These are phyloP conservation scores for Uria lomvia DNA, from an alignment of 2,113 vertebrate genomes.

Conservation along the genomic window DNA sequence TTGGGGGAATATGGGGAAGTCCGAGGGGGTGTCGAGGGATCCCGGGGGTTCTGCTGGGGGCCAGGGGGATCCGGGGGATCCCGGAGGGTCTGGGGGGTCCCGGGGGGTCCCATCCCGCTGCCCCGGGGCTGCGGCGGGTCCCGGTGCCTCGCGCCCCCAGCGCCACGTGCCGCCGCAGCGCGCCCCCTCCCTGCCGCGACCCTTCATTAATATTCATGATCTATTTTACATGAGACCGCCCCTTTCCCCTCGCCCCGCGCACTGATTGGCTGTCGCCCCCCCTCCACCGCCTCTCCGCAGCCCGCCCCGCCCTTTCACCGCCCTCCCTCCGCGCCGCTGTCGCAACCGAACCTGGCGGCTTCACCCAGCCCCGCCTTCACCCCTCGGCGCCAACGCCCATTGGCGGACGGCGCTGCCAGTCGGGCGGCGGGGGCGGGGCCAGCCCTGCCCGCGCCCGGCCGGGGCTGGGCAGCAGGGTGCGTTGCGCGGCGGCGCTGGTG, in stretches of 20 bases:
- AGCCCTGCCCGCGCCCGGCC: neutral
- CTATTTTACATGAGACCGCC: accelerated
- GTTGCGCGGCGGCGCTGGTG: slow-evolving; percentile 12
- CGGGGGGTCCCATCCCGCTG: neutral
- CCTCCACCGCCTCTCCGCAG: neutral
- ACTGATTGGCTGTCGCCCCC: neutral
- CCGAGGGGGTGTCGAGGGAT: too few relatives aligned
- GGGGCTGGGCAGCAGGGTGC: neutral
- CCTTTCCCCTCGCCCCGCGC: neutral
- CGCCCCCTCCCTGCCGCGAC: neutral
- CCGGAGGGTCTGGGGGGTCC: neutral
- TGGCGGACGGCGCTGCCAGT: neutral
- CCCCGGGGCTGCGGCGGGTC: neutral
- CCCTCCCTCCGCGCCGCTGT: neutral
- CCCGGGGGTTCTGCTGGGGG: neutral
- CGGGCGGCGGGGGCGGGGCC: neutral
- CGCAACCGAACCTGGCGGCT: neutral
- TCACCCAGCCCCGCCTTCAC: neutral
- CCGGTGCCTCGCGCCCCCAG: neutral
- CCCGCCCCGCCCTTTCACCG: neutral
- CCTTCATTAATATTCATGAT: neutral
- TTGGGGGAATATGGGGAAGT: too few relatives aligned
- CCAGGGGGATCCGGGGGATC: neutral
- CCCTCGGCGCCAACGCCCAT: neutral
- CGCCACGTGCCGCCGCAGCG: neutral